Base-by-base conservation (phyloP, 2,888 invertebrate genomes). In the Saturnia japonica region DNA sequence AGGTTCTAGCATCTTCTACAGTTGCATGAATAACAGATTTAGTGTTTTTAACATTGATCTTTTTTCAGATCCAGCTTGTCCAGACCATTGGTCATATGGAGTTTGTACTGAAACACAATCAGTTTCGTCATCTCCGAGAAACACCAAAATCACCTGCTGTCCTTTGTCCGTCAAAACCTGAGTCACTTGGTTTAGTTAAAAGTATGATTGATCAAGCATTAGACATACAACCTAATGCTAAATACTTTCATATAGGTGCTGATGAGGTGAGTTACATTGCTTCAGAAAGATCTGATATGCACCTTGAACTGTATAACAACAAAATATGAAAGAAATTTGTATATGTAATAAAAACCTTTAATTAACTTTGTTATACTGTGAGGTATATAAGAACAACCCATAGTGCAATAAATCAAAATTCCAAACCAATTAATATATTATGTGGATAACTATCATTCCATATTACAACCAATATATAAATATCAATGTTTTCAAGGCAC, bases 1-100 rank as follows among this genome's bases (percentile, higher is more conserved):
- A 34, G 6, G 34, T 34, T 34, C 2, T 34, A 34, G 34, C n/a
- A n/a, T n/a, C n/a, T n/a, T n/a, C n/a, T n/a, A n/a, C n/a, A 34
- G 34, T 34, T 34, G 2, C 34, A 6, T 34, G 2, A 34, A 34
- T 34, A 34, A 34, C 34, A 34, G 34, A 14, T 60, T 3, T 60
- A 28, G 4, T 57, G 8, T 22, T 16, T 34, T 62, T 14, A 6
- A 62, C 11, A 19, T 16, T 9, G 7, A 19, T 60, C 14, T 7
- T 28, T 9, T 70, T 85, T 25, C 82, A 94, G 94, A 93, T 95
- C 68, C 98, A 98, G 42, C 91, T 98, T 25, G 95, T 98, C n/a
- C 98, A 98, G 91, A 97, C 97, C 0, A 97, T 98, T 82, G 98
- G 98, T 0, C 98, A 98, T 88, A 94, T 98, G 94, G 98, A 98